These are phyloP conservation scores for Cryptoprocta ferox DNA, from an alignment of 2,797 vertebrate genomes.

Conservation along the genomic window DNA sequence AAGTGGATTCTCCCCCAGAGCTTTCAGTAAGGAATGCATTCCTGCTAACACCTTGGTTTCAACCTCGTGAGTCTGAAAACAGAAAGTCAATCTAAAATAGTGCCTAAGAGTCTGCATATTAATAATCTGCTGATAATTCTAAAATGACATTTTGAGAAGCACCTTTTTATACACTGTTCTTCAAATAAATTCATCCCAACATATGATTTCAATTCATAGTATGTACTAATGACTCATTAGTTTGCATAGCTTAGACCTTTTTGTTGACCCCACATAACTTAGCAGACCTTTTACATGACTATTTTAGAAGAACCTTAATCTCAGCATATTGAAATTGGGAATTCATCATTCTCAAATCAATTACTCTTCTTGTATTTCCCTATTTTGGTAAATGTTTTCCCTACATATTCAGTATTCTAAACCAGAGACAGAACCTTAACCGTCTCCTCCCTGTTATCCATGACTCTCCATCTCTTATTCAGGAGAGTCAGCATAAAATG, in stretches of 20 bases:
- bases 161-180: not conserved
- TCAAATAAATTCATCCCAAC: not conserved
- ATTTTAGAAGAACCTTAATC: not conserved
- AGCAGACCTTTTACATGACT: not conserved
- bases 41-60: not conserved
- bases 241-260: not conserved
- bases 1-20: not conserved
- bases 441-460: not conserved
- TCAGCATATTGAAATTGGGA: not conserved
- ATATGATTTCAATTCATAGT: not conserved
- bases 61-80: not conserved
- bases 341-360: not conserved
- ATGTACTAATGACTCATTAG: not conserved
- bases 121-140: not conserved
- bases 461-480: not conserved
- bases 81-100: not conserved
- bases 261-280: not conserved
- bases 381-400: not conserved
- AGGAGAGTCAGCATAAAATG: too few species aligned
- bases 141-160: not conserved
- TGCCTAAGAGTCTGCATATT: not conserved
- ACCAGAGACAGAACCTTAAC: not conserved
- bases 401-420: not conserved
- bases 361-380: not conserved
- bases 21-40: not conserved